Conservation (phyloP, 2,113 vertebrate genomes). For the Peromyscus polionotus region DNA sequence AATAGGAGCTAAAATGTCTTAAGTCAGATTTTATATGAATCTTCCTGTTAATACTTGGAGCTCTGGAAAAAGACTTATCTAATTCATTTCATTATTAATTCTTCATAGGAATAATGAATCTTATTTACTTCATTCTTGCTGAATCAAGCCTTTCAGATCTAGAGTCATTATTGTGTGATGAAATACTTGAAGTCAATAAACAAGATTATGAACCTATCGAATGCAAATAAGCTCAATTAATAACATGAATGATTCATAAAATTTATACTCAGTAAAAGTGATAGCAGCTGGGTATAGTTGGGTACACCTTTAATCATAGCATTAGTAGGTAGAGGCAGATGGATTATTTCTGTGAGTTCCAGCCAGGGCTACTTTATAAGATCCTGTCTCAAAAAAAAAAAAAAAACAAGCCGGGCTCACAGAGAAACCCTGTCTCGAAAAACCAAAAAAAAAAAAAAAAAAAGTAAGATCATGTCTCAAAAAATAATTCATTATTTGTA, state of each 20-base stretch:
- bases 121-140: conserved; percentile 5
- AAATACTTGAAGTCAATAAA: conserved; percentile 58
- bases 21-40: conserved; percentile 17
- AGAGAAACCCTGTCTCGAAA: too few species aligned
- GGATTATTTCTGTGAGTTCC: background rate
- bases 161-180: conserved; percentile 23
- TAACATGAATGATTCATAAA: conserved; percentile 46
- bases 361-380: background rate
- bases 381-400: background rate
- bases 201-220: conserved; percentile 12
- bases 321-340: background rate
- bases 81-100: conserved; percentile 43
- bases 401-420: too few species aligned
- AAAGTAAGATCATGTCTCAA: background rate
- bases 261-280: conserved; percentile 35
- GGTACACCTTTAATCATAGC: background rate
- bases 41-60: background rate
- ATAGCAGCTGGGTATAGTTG: background rate
- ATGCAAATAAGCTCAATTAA: conserved; percentile 56
- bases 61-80: conserved; percentile 42
- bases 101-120: conserved; percentile 43
- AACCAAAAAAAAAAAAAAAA: too few species aligned
- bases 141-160: conserved; percentile 41
- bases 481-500: conserved; percentile 45
- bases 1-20: background rate